Conservation (phyloP, 2,888 invertebrate genomes). For the Lottia gigantea region DNA sequence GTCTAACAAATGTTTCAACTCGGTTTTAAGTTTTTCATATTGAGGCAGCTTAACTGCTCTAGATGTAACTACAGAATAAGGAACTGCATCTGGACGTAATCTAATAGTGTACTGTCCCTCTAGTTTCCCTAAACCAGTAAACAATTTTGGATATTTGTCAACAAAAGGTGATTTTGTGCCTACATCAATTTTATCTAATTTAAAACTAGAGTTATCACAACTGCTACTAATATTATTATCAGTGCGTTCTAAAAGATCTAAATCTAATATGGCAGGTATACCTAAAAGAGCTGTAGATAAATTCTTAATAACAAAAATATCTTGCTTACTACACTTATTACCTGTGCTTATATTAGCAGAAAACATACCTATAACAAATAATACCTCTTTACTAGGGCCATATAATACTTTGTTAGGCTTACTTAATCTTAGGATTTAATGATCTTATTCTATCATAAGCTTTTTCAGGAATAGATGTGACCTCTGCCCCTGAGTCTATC, state of each 20-base stretch:
- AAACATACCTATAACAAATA: background rate
- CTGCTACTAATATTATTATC: no score
- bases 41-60: background rate
- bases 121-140: background rate
- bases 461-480: background rate
- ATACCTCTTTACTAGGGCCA: background rate
- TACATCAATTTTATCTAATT: background rate
- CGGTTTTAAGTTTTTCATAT: background rate
- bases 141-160: background rate
- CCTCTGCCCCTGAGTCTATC: background rate
- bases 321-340: background rate
- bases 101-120: background rate
- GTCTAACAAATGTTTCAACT: background rate
- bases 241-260: background rate
- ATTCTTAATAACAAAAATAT: background rate
- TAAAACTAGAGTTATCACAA: background rate
- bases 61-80: conserved; percentile 5
- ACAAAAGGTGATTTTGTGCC: background rate
- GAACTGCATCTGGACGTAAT: background rate
- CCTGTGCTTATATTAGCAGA: background rate
- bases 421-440: background rate
- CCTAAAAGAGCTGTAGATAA: background rate
- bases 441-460: background rate
- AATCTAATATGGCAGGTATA: background rate
- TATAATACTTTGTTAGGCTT: background rate